Base-by-base conservation (phyloP, 2,113 vertebrate species). In the Callipepla californica region DNA sequence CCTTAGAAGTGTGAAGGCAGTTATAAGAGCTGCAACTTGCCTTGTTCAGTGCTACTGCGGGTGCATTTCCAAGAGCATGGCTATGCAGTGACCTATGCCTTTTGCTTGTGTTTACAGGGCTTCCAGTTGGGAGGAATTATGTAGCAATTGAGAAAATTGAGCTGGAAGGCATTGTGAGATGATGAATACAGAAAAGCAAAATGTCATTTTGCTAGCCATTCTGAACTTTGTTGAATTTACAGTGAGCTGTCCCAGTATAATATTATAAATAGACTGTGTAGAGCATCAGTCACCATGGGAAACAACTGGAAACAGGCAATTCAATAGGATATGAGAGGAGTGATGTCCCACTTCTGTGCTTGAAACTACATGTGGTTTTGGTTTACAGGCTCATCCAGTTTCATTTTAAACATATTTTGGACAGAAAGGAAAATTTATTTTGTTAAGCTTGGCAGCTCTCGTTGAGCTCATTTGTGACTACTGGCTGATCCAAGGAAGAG, bases 221-320 rank as follows among this genome's bases (percentile, higher is more conserved):
- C 26, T 70, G 61, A 57, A 10, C 5, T 92, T 62, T 58, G 6
- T 70, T 84, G 26, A 6, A 25, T 26, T 84, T 5, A 45, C 1
- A 45, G 66, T 45, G 4, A 85, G 0, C 13, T 36, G 6, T 66
- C 11, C 13, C 8, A 26, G 32, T n/a, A 20, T 62, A 61, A 36
- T 1, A 63, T 9, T 55, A 59, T 23, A 74, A 58, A n/a, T 21
- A 38, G 26, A 21, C 11, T 66, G 21, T 5, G 9, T 57, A 42
- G 30, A 2, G 8, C 51, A 7, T 12, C 0, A 0, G 7, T 8
- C n/a, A 13, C 16, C 13, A 36, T 2, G 7, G 45, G 36, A 57
- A 83, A 55, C 10, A 70, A 25, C 0, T 59, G 20, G 69, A 80
- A 80, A 2, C 13, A 70, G 32, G 2, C 25, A 38, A 34, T 88